A percentile compares a stretch with the other conserved stretches of the same genome.
These are phyloP conservation scores for Cryptotis parvus DNA, from an alignment of 2,113 vertebrate species.

Conservation along the genomic window DNA sequence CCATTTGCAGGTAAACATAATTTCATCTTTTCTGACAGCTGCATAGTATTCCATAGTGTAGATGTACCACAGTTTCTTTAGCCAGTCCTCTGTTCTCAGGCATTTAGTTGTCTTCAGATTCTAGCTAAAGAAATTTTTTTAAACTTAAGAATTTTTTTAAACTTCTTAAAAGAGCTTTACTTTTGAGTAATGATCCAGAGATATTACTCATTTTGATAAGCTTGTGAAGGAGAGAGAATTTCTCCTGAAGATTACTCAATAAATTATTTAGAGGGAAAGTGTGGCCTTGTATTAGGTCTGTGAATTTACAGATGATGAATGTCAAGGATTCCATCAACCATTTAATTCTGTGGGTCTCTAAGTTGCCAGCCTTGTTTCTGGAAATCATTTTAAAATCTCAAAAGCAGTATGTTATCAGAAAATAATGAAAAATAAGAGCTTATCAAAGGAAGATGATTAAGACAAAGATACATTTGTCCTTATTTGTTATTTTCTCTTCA, in stretches of 20 bases:
- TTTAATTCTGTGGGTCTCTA: not conserved
- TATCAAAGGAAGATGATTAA: not conserved
- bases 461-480: not conserved
- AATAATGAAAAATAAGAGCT: too few species aligned
- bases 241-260: not conserved
- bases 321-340: not conserved
- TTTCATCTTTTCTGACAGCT: too few species aligned
- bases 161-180: too few species aligned
- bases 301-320: not conserved
- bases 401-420: not conserved
- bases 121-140: too few species aligned
- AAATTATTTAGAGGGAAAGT: constrained; percentile 35
- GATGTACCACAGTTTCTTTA: too few species aligned
- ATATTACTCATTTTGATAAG: constrained; percentile 1
- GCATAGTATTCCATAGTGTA: too few species aligned
- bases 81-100: too few species aligned
- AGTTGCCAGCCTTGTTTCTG: not conserved
- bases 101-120: too few species aligned
- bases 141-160: too few species aligned
- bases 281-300: not conserved
- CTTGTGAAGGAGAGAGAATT: not conserved
- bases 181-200: not conserved
- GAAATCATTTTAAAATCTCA: constrained; percentile 37
- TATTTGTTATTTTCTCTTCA: not conserved
- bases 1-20: too few species aligned